Base-by-base conservation (phyloP, 1,140 invertebrate genomes). In the Pseudomyrmex dendroicus region DNA sequence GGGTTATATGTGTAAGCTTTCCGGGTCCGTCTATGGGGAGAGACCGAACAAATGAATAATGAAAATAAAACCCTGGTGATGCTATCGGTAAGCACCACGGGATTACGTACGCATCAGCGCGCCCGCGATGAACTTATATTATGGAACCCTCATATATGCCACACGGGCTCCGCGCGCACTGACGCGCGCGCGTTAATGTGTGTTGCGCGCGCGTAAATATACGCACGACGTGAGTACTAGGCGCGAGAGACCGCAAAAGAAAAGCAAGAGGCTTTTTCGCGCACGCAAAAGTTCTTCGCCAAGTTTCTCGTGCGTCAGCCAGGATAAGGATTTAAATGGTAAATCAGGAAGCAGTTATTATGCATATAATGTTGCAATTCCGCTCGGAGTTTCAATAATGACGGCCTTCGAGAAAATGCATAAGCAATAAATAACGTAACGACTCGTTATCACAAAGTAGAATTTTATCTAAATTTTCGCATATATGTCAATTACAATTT, bases 51-150 rank as follows among this genome's bases (percentile, higher is more conserved):
- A 94, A 93, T 93, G 93, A 94, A 94, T 94, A 93, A 94, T 93
- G 93, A 93, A 94, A 94, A 93, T 93, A 93, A 93, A 94, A 94
- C 92, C 92, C 91, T 70, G 76, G 86, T 90, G 93, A 94, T 94
- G 92, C 88, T 94, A 93, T 93, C 93, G 91, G 86, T 92, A 92
- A 92, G 93, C 92, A 93, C 89, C 89, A 87, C 89, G 89, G 92
- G 93, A 94, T 94, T 94, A 94, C 93, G 86, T 86, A 92, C 93
- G 92, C 93, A 93, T 94, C 93, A 93, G 90, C 92, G 92, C 93
- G 90, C 72, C 82, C 77, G 89, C 88, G 91, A 93, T 92, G 86
- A 93, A 93, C 91, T 92, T 91, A 92, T 90, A 86, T 88, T 91
- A 90, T 78, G 46, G 59, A 89, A 84, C 80, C 73, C 84, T 44